A percentile compares a stretch with the other conserved stretches of the same genome.
Conservation (phyloP, 23 tunicate genomes). For the Ciona savignyi region DNA sequence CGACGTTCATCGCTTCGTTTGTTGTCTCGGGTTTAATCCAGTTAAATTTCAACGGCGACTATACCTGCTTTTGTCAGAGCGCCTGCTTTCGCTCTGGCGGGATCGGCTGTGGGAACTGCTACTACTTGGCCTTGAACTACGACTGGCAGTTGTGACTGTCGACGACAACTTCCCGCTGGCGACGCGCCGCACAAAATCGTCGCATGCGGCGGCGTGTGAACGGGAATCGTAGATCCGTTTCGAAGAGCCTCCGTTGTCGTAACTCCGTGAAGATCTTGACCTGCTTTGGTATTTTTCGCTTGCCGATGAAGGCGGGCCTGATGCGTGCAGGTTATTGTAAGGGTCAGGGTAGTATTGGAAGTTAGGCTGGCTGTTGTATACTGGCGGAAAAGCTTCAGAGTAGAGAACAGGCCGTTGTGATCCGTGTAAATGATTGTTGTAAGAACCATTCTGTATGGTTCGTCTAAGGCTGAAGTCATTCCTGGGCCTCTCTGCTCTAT, state of each 20-base stretch:
- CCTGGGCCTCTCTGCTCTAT: neutral
- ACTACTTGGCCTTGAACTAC: neutral
- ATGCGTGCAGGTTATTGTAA: neutral
- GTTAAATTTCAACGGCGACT: neutral
- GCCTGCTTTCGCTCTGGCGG: conserved; percentile 4
- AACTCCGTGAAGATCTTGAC: neutral
- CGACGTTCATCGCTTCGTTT: neutral
- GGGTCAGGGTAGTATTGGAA: neutral
- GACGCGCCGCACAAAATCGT: conserved; percentile 90
- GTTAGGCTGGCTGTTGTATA: neutral
- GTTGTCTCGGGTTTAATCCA: neutral
- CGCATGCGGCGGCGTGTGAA: conserved; percentile 92
- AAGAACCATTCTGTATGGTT: neutral
- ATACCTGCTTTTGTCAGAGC: neutral
- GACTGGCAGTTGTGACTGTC: conserved; percentile 1
- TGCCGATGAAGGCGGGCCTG: conserved; percentile 42
- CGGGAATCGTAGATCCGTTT: conserved; percentile 71
- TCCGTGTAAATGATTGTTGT: neutral
- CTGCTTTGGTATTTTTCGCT: conserved; percentile 10
- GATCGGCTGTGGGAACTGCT: neutral
- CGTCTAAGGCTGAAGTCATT: neutral
- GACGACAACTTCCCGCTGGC: conserved; percentile 54
- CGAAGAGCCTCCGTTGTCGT: conserved; percentile 8
- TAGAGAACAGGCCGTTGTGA: neutral
- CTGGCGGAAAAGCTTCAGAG: neutral